A percentile compares a stretch with the other conserved stretches of the same genome.
Evolutionary conservation across 2,113 vertebrate genomes (phyloP).

Genomic region (Nothoprocta perdicaria): DNA sequence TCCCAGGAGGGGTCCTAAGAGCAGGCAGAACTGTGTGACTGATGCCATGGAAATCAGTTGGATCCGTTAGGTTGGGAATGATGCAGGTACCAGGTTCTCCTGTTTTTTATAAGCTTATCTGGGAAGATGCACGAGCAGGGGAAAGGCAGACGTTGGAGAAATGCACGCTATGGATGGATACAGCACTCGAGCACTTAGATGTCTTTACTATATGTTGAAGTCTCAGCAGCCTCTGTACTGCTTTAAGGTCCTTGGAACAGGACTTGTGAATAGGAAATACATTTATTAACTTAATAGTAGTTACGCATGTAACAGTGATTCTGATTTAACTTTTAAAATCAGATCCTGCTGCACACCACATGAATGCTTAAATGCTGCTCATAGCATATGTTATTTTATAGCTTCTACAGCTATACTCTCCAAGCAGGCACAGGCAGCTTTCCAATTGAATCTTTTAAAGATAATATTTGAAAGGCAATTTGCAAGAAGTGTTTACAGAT

Average conservation of each 20-base stretch:
- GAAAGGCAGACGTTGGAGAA: neutral
- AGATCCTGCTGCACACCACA: neutral
- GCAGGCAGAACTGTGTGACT: neutral
- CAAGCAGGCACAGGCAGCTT: neutral
- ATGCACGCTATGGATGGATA: rapidly evolving
- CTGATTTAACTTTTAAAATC: neutral
- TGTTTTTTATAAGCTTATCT: neutral
- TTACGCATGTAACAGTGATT: neutral
- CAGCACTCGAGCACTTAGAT: neutral
- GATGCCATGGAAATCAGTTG: rapidly evolving
- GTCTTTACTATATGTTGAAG: neutral
- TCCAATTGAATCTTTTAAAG: neutral
- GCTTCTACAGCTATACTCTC: neutral
- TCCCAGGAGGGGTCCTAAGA: neutral
- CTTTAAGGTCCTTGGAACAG: neutral
- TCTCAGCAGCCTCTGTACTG: neutral
- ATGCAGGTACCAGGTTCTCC: neutral
- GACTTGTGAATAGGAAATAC: neutral
- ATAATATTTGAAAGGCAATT: neutral
- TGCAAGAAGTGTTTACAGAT: neutral
- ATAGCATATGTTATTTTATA: neutral
- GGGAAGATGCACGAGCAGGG: neutral
- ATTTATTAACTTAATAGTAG: neutral
- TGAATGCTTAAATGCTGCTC: neutral
- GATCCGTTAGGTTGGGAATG: neutral